Percentiles rank a stretch among this genome's conserved stretches.
Conservation (phyloP, 1,140 invertebrate species). For the Procambarus clarkii region DNA sequence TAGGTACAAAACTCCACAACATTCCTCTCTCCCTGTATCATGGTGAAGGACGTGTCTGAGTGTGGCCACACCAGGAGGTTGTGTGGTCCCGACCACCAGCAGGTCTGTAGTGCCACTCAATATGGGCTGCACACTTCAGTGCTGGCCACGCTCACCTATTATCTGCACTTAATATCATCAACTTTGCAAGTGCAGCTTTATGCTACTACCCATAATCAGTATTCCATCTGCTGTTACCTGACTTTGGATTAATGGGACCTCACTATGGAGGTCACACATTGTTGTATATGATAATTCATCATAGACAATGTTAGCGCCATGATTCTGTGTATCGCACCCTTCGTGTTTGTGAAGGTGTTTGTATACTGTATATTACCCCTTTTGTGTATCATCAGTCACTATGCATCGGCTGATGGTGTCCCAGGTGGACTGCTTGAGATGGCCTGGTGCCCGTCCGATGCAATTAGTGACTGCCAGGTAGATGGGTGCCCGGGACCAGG, state of each 20-base stretch:
- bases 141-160: neutral
- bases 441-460: constrained; percentile 26
- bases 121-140: constrained; percentile 13
- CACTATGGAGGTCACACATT: constrained; percentile 25
- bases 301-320: constrained; percentile 31
- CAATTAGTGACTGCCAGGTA: constrained; percentile 13
- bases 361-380: constrained; percentile 42
- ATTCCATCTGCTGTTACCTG: constrained; percentile 9
- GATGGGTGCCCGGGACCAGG: constrained; percentile 5
- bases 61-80: constrained; percentile 11
- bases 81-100: constrained; percentile 2
- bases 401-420: constrained; percentile 22
- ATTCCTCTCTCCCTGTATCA: constrained; percentile 69
- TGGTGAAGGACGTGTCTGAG: constrained; percentile 56
- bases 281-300: constrained; percentile 12
- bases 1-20: constrained; percentile 68
- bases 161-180: constrained; percentile 9
- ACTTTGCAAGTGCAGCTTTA: neutral
- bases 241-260: constrained; percentile 8
- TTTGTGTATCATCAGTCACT: constrained; percentile 7
- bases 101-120: constrained; percentile 26
- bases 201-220: constrained; percentile 3
- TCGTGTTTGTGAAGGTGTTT: constrained; percentile 68
- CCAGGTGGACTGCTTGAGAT: constrained; percentile 23
- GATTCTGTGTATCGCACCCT: constrained; percentile 63